Evolutionary conservation across 2,888 invertebrate genomes (phyloP).

Genomic region (Drosophila formosana): DNA sequence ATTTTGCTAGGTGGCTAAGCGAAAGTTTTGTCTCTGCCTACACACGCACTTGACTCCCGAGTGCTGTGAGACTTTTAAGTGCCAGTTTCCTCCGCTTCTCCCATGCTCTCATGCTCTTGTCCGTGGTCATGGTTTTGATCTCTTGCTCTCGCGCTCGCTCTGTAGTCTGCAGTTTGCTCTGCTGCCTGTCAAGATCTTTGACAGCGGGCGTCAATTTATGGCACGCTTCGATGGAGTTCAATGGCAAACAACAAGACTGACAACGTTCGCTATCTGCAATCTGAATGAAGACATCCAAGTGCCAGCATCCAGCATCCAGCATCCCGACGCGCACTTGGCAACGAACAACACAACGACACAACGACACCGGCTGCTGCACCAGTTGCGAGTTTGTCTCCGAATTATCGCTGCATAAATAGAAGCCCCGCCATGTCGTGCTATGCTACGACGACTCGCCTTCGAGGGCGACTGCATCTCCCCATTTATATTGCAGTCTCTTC

Average conservation of each 20-base stretch:
- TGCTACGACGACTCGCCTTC: slow-evolving; percentile 1
- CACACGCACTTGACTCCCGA: slow-evolving; percentile 55
- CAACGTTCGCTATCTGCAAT: slow-evolving; percentile 30
- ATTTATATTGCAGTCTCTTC: slow-evolving; percentile 30
- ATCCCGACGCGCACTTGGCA: slow-evolving; percentile 2
- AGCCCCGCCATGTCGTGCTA: neutral
- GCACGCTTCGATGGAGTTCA: slow-evolving; percentile 79
- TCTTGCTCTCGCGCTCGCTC: slow-evolving; percentile 31
- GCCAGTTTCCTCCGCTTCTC: slow-evolving; percentile 35
- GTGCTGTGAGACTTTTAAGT: slow-evolving; percentile 53
- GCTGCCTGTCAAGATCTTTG: slow-evolving; percentile 45
- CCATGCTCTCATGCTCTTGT: neutral
- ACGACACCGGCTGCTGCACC: slow-evolving; percentile 33
- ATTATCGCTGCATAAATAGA: slow-evolving; percentile 74
- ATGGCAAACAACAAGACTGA: slow-evolving; percentile 57
- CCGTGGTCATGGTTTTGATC: slow-evolving; percentile 3
- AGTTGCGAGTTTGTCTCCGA: slow-evolving; percentile 57
- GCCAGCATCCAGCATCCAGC: slow-evolving; percentile 29
- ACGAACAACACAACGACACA: neutral
- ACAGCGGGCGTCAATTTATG: slow-evolving; percentile 77
- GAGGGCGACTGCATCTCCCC: slow-evolving; percentile 34
- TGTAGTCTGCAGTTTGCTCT: neutral
- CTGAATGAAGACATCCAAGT: slow-evolving; percentile 66
- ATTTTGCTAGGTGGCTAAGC: slow-evolving; percentile 32
- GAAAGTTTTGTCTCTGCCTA: slow-evolving; percentile 38